Conservation (phyloP, 2,113 vertebrate species). For the Piprites chloris region DNA sequence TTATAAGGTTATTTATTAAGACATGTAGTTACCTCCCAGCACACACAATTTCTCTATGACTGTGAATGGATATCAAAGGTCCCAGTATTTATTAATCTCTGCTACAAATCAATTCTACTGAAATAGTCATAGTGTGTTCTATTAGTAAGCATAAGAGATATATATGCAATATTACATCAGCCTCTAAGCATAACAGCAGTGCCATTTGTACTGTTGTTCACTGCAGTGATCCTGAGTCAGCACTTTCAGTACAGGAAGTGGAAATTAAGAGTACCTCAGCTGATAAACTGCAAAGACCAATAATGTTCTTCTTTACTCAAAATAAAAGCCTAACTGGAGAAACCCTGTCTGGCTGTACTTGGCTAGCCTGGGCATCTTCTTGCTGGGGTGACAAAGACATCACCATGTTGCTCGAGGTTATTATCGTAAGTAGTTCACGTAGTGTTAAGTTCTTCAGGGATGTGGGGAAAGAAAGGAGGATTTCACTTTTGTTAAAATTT, state of each 20-base stretch:
- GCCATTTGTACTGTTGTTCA: not conserved
- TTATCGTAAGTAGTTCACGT: not conserved
- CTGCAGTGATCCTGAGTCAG: not conserved
- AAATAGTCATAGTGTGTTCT: not conserved
- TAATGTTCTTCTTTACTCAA: not conserved
- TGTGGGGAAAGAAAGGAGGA: not conserved
- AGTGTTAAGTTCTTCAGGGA: accelerated
- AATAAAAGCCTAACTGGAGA: not conserved
- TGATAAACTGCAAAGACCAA: not conserved
- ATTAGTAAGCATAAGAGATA: not conserved
- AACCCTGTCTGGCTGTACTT: not conserved
- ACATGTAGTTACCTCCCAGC: not conserved
- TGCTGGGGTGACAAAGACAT: not conserved
- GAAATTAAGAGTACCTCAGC: not conserved
- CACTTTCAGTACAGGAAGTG: not conserved
- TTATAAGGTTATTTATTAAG: constrained; percentile 13
- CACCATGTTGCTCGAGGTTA: not conserved
- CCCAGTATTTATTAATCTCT: not conserved
- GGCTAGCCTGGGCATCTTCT: not conserved
- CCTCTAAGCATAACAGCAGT: not conserved
- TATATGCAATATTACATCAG: not conserved
- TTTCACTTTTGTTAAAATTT: not conserved
- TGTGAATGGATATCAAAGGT: not conserved
- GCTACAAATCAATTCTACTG: not conserved
- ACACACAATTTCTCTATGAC: not conserved